Percentiles rank a stretch among this genome's conserved stretches.
These are phyloP conservation scores for Rhagoletis zephyria DNA, from an alignment of 1,140 invertebrate species.

Conservation along the genomic window DNA sequence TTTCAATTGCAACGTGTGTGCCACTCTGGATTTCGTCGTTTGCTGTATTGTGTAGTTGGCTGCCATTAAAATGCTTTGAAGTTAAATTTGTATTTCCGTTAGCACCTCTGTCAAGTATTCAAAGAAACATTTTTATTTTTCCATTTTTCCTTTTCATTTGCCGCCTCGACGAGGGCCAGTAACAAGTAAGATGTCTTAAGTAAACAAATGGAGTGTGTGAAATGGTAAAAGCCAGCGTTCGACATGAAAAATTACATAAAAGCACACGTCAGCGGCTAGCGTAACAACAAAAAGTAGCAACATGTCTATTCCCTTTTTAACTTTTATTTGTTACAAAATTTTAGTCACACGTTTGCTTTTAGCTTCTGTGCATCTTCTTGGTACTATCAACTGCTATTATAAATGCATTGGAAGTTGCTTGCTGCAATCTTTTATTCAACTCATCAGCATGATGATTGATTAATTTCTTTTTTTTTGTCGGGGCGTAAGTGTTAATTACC, in stretches of 20 bases:
- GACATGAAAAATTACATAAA: background rate
- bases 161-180: background rate
- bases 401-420: background rate
- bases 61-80: too few species aligned
- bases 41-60: too few species aligned
- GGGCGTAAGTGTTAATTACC: background rate
- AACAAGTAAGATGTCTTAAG: background rate
- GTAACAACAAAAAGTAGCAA: background rate
- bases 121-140: too few species aligned
- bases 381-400: background rate
- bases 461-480: background rate
- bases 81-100: background rate
- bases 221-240: background rate
- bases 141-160: background rate
- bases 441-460: background rate
- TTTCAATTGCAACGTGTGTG: background rate
- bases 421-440: background rate
- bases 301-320: background rate
- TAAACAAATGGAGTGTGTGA: slow-evolving; percentile 5
- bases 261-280: background rate
- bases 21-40: background rate
- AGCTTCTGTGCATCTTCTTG: background rate
- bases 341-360: background rate
- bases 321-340: background rate
- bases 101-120: background rate